phyloP scores from a whole-genome alignment of 2,113 vertebrate genomes.

The Hipposideros armiger region DNA sequence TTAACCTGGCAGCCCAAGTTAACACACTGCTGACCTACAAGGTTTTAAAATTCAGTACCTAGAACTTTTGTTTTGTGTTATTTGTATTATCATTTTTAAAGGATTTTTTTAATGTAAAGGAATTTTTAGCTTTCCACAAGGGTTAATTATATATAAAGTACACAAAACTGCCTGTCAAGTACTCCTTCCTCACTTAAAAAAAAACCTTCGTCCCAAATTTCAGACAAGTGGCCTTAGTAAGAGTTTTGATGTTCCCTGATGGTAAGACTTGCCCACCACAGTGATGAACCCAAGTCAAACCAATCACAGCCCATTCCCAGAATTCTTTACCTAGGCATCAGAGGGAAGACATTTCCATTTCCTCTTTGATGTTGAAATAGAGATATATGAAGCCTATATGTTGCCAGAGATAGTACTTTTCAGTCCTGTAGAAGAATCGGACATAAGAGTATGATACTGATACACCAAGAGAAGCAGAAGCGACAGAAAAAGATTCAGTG shows the following conservation, averaged over 20 bases:
- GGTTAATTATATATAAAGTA: conserved; percentile 9
- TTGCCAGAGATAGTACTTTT: background rate
- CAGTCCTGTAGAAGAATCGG: background rate
- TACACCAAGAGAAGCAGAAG: background rate
- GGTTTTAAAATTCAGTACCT: conserved; percentile 57
- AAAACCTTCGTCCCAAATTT: conserved; percentile 12
- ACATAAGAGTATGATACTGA: background rate
- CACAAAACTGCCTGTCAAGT: conserved; percentile 4
- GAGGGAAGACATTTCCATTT: background rate
- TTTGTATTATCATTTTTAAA: conserved; percentile 57
- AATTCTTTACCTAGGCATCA: background rate
- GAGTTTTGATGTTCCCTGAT: background rate
- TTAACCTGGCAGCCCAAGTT: conserved; percentile 52
- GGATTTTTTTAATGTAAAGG: conserved; percentile 44
- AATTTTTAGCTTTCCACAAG: conserved; percentile 24
- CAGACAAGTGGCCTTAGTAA: background rate
- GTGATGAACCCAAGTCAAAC: background rate
- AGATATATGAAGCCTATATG: background rate
- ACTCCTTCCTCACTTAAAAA: background rate
- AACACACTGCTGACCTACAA: conserved; percentile 6
- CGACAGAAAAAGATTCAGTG: background rate
- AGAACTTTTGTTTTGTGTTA: background rate
- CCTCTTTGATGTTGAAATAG: background rate
- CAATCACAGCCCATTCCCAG: background rate
- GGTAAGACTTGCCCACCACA: background rate